phyloP scores from a whole-genome alignment of 2,888 invertebrate species.

The Dasypogon diadema region DNA sequence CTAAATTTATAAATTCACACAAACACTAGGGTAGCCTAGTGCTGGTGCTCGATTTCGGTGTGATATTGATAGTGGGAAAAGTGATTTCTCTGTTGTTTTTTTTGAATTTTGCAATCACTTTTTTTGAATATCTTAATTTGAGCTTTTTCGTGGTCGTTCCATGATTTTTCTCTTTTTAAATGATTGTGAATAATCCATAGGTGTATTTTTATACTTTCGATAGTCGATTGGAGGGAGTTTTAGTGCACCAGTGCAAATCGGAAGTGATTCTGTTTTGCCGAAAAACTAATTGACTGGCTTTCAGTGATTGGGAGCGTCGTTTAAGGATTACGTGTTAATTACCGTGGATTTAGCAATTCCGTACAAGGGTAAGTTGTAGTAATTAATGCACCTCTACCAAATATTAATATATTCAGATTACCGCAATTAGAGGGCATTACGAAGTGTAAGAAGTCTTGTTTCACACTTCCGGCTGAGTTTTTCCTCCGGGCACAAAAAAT shows the following conservation, averaged over 20 bases:
- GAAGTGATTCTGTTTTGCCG: not conserved
- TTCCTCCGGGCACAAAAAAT: not conserved
- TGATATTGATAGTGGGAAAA: constrained; percentile 10
- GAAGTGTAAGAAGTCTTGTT: constrained; percentile 7
- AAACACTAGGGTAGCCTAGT: not conserved
- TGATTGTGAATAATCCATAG: not conserved
- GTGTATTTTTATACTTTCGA: constrained; percentile 21
- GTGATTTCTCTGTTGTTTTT: not conserved
- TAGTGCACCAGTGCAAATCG: constrained; percentile 3
- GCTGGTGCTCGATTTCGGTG: not conserved
- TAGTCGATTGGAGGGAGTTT: not conserved
- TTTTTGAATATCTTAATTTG: too few species aligned
- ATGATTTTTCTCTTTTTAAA: not conserved
- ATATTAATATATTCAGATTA: constrained; percentile 7
- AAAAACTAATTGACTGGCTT: constrained; percentile 16
- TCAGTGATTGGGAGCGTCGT: constrained; percentile 5
- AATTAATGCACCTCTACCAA: not conserved
- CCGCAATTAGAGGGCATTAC: constrained; percentile 15
- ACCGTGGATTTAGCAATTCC: constrained; percentile 15
- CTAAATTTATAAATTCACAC: constrained; percentile 42
- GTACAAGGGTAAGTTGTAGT: constrained; percentile 18
- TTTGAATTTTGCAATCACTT: constrained; percentile 7
- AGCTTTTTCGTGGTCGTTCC: not conserved
- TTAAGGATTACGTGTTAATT: constrained; percentile 28
- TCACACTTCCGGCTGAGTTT: not conserved